These are phyloP conservation scores for Sympetrum striolatum DNA, from an alignment of 2,888 invertebrate species.

Conservation along the genomic window DNA sequence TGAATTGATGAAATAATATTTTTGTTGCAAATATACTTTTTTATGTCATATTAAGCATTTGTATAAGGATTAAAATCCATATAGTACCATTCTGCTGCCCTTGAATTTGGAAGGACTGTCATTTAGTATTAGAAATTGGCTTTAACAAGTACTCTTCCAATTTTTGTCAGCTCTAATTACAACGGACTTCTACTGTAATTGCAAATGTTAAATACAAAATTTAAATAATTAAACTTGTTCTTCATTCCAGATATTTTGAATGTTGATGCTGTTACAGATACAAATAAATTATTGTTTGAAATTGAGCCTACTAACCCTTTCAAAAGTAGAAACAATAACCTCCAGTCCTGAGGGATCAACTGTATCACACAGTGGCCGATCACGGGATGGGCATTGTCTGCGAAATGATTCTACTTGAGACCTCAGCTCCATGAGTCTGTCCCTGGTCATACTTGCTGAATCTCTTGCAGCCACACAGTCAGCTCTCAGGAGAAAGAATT, in stretches of 20 bases:
- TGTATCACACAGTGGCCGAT: slow-evolving; percentile 78
- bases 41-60: no score
- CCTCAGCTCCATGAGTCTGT: slow-evolving; percentile 67
- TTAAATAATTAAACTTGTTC: not conserved
- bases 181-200: no score
- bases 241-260: not conserved
- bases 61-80: no score
- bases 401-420: slow-evolving; percentile 67
- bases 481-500: slow-evolving; percentile 65
- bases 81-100: no score
- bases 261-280: not conserved
- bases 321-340: slow-evolving; percentile 65
- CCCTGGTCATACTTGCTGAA: slow-evolving; percentile 64
- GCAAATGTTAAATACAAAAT: no score
- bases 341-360: slow-evolving; percentile 75
- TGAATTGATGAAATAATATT: no score
- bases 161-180: no score
- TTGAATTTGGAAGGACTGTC: no score
- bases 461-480: slow-evolving; percentile 66
- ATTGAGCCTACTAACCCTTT: slow-evolving; percentile 62
- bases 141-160: no score
- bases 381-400: slow-evolving; percentile 73
- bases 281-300: not conserved
- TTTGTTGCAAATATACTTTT: no score
- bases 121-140: no score